A percentile compares a stretch with the other conserved stretches of the same genome.
phyloP scores from a whole-genome alignment of 2,797 vertebrate genomes.

The Micropoecilia bifurca region DNA sequence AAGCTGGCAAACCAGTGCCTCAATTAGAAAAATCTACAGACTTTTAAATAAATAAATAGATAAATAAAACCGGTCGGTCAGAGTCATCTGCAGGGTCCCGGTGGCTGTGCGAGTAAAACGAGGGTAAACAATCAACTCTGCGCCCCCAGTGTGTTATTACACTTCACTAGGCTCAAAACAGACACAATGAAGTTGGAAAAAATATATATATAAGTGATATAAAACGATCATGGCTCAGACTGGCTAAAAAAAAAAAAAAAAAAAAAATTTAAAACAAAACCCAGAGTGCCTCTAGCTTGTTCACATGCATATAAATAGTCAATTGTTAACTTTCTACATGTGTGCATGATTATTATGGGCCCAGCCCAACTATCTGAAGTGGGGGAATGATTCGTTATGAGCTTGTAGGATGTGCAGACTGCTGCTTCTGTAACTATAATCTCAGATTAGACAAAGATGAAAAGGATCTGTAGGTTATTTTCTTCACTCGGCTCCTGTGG shows the following conservation, averaged over 20 bases:
- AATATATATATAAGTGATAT: not conserved
- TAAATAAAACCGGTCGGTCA: constrained; percentile 80
- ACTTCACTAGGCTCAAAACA: constrained; percentile 17
- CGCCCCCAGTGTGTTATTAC: not conserved
- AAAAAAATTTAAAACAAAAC: constrained; percentile 7
- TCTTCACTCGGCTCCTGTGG: constrained; percentile 78
- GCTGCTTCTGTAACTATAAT: constrained; percentile 31
- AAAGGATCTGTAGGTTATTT: constrained; percentile 33
- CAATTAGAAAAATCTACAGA: constrained; percentile 40
- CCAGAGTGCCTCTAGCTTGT: constrained; percentile 21
- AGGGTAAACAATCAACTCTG: constrained; percentile 63
- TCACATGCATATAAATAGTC: constrained; percentile 21
- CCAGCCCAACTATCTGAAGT: constrained; percentile 58
- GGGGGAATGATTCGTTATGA: not conserved
- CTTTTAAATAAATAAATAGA: constrained; percentile 87
- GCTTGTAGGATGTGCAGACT: constrained; percentile 19
- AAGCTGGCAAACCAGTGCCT: constrained; percentile 48
- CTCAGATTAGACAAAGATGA: constrained; percentile 16
- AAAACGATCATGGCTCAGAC: constrained; percentile 41
- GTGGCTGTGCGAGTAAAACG: constrained; percentile 19
- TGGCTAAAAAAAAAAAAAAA: not conserved
- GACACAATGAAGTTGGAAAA: not conserved
- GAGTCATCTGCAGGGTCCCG: constrained; percentile 51
- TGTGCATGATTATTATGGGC: constrained; percentile 42
- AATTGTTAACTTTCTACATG: constrained; percentile 5